A percentile compares a stretch with the other conserved stretches of the same genome.
Conservation (phyloP, 2,888 invertebrate genomes). For the Noctuana brunneofusca region DNA sequence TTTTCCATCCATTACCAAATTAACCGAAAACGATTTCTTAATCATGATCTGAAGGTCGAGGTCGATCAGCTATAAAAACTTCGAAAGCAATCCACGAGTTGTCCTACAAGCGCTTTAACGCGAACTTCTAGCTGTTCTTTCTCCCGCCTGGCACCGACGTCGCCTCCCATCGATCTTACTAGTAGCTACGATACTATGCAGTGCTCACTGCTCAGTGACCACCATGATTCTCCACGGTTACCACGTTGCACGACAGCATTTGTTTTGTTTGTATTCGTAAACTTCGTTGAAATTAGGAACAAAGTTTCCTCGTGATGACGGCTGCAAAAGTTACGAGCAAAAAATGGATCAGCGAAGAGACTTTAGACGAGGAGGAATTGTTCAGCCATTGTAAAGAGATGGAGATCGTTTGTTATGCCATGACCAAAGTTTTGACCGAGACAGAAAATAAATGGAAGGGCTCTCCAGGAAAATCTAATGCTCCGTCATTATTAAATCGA, state of each 20-base stretch:
- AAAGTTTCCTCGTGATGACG: constrained; percentile 14
- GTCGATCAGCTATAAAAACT: constrained; percentile 62
- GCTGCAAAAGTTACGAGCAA: constrained; percentile 60
- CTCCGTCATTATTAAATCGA: constrained; percentile 65
- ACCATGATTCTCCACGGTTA: constrained; percentile 62
- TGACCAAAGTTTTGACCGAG: constrained; percentile 71
- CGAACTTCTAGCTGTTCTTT: constrained; percentile 42
- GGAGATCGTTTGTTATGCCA: constrained; percentile 72
- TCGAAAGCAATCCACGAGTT: constrained; percentile 62
- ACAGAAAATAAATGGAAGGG: constrained; percentile 78
- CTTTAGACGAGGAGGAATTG: constrained; percentile 71
- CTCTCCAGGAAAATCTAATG: constrained; percentile 50
- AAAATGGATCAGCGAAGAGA: constrained; percentile 83
- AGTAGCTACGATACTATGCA: constrained; percentile 53
- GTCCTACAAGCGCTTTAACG: constrained; percentile 63
- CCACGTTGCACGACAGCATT: constrained; percentile 43
- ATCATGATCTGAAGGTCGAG: constrained; percentile 39
- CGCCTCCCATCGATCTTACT: constrained; percentile 70
- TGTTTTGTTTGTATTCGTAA: constrained; percentile 39
- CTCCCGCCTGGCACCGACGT: constrained; percentile 65
- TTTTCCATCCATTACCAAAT: constrained; percentile 46
- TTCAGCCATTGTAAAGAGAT: constrained; percentile 79
- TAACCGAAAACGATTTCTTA: constrained; percentile 32
- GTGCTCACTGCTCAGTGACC: constrained; percentile 57
- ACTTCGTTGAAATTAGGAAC: constrained; percentile 1